Conservation (phyloP, 2,797 vertebrate species). For the Artibeus lituratus region DNA sequence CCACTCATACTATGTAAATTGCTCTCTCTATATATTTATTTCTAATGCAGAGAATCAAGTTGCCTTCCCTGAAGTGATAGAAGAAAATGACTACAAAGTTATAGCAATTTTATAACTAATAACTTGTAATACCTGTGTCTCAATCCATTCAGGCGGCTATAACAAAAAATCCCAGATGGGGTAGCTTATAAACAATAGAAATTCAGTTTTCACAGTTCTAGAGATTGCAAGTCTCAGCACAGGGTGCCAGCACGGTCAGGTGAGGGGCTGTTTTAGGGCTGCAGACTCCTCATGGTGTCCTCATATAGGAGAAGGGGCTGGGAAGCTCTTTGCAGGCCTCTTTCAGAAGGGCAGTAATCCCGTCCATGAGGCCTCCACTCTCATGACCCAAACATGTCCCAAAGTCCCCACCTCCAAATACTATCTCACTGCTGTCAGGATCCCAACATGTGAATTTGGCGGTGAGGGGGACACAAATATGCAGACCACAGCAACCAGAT, state of each 20-base stretch:
- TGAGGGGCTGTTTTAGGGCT: too few relatives aligned
- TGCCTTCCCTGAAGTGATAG: slow-evolving; percentile 38
- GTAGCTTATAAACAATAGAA: background rate
- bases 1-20: slow-evolving; percentile 36
- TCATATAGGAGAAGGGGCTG: background rate
- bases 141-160: background rate
- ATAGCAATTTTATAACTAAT: background rate
- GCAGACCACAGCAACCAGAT: background rate
- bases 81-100: background rate
- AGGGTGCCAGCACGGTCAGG: too few relatives aligned
- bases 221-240: background rate
- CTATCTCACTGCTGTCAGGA: background rate
- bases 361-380: background rate
- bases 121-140: background rate
- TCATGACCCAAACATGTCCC: background rate
- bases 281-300: background rate
- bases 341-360: background rate
- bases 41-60: slow-evolving; percentile 29
- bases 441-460: background rate
- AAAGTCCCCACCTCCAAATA: background rate
- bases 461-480: background rate
- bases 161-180: background rate
- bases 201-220: background rate
- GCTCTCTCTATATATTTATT: slow-evolving; percentile 15
- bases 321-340: background rate